Base-by-base conservation (phyloP, 2,113 vertebrate species). In the Sylvilagus bachmani region DNA sequence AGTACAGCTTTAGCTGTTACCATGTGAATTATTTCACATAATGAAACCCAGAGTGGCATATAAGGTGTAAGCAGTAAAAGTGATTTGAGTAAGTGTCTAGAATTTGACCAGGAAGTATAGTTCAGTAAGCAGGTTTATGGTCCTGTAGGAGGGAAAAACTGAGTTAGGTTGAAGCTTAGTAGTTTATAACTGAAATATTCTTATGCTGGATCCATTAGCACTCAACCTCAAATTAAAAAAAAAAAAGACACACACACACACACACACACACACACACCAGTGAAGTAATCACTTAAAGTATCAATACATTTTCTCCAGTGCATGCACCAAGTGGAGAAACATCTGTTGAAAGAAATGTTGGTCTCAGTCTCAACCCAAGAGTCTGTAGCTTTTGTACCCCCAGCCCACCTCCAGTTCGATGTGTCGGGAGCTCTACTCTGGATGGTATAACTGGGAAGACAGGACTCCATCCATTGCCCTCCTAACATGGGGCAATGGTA, bases 61-160 rank as follows among this genome's bases (percentile, higher is more conserved):
- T 75, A 16, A 74, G 84, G 6, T 55, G 49, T 31, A 12, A 66
- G 27, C n/a, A 86, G 31, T 82, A 81, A 29, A 82, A 84, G 14
- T 75, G 29, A 94, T 74, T 82, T 84, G 77, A 83, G 10, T 89
- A 90, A 69, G 21, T 49, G 55, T 77, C 64, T 95, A 66, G 36
- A 93, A 38, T 24, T 49, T 86, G 74, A 74, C 73, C 51, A 66
- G n/a, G 24, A 94, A 29, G 51, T 10, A 44, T 14, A 86, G 12
- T 71, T 86, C 21, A 12, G 6, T 89, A 77, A 91, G 44, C 12
- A 77, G 64, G 16, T 25, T 71, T 19, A 62, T 79, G 9, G 16
- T 77, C 19, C 29, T 64, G 82, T 91, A 85, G 12, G 31, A 90
- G 58, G 55, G 10, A 80, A 70, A 84, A 88, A 31, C 49, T 73